Base-by-base conservation (phyloP, 2,113 vertebrate genomes). In the Pseudois nayaur region DNA sequence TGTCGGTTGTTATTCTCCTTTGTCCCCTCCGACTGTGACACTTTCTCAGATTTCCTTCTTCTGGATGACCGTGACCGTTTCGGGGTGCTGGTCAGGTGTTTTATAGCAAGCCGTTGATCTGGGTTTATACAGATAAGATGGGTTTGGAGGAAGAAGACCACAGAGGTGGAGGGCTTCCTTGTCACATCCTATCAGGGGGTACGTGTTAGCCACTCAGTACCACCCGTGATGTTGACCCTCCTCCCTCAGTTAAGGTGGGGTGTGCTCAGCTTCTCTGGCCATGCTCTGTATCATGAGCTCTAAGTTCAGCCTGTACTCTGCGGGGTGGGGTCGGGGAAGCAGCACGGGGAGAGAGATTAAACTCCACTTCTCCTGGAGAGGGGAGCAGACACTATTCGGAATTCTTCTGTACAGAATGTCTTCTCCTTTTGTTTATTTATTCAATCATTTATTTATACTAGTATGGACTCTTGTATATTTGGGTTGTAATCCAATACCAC, bases 201-300 rank as follows among this genome's bases (percentile, higher is more conserved):
- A 6, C 25, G 0, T 1, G 5, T 3, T 8, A 1, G 50, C 57
- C 55, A 3, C 3, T 3, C 6, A 55, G 5, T 6, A 6, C 29
- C 11, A 0, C 14, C 55, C 0, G 0, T 1, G 12, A 48, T 8
- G 4, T 1, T 15, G 57, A 27, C 67, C 87, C 33, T 12, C 45
- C 48, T 27, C 19, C 8, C 8, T 5, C 19, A 11, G 10, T 6
- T 8, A 2, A 55, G 10, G 40, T 10, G 5, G 2, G 0, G 5
- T 2, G 27, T 12, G 50, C 31, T 17, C 1, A 62, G 50, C 16
- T 36, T 36, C 54, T 40, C 25, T 2, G 0, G 3, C 3, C n/a
- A 0, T 0, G 17, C 4, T 48, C 12, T 33, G 45, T 3, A 0
- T 13, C 31, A 3, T 1, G 6, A 54, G 40, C 45, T 1, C 78